Conservation (phyloP, 2,797 vertebrate genomes). For the Naso thynnoides region DNA sequence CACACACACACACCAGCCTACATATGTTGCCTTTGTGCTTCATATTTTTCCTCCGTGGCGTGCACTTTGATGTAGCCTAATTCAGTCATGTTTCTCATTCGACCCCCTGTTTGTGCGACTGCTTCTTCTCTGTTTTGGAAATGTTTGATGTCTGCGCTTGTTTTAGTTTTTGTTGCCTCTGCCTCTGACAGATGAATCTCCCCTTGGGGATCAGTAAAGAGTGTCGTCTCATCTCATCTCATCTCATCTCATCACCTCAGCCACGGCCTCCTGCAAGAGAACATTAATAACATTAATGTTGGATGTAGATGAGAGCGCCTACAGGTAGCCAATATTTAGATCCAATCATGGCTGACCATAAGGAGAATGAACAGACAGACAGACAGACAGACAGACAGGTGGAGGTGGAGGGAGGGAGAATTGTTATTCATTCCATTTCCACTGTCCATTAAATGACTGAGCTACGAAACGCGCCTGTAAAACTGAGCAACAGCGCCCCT, state of each 20-base stretch:
- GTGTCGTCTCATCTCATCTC: conserved; percentile 77
- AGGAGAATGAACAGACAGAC: conserved; percentile 32
- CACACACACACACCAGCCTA: neutral
- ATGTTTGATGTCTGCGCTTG: conserved; percentile 54
- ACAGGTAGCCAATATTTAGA: conserved; percentile 72
- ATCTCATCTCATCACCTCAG: conserved; percentile 73
- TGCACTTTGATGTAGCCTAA: conserved; percentile 42
- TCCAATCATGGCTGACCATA: conserved; percentile 63
- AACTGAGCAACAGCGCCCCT: conserved; percentile 66
- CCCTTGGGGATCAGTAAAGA: conserved; percentile 77
- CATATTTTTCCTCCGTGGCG: neutral
- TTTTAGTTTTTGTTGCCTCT: conserved; percentile 63
- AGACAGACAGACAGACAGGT: conserved; percentile 14
- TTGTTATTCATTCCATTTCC: conserved; percentile 25
- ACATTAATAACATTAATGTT: conserved; percentile 75
- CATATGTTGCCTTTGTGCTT: neutral
- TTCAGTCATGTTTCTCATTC: conserved; percentile 11
- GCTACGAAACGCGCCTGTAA: conserved; percentile 10
- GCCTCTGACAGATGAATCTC: conserved; percentile 68
- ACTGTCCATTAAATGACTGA: conserved; percentile 18
- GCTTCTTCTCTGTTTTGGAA: conserved; percentile 50
- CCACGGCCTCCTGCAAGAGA: conserved; percentile 67
- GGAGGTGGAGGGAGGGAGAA: conserved; percentile 4
- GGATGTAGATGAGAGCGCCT: conserved; percentile 64
- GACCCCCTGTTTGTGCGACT: conserved; percentile 16